Evolutionary conservation across 1,140 invertebrate species (phyloP).

Genomic region (Drosophila funebris): DNA sequence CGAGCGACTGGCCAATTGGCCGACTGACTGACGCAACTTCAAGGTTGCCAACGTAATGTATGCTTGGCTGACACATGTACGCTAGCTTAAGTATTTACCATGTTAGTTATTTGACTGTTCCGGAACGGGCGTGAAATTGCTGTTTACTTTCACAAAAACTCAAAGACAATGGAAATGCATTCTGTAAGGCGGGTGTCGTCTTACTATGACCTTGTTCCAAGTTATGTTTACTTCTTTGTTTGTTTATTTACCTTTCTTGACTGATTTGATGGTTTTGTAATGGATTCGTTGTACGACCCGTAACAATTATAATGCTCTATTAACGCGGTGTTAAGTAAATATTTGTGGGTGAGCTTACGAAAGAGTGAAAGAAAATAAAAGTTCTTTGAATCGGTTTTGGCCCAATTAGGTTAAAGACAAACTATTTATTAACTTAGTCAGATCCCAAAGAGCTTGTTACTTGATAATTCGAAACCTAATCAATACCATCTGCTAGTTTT

Average conservation of each 20-base stretch:
- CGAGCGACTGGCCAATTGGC: constrained; percentile 9
- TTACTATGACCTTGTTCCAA: constrained; percentile 53
- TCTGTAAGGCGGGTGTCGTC: constrained; percentile 34
- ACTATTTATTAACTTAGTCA: too few species aligned
- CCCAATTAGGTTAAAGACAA: too few species aligned
- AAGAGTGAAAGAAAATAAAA: background rate
- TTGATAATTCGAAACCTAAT: too few species aligned
- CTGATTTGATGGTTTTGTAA: constrained; percentile 23
- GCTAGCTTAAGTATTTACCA: constrained; percentile 16
- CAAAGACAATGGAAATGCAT: constrained; percentile 67
- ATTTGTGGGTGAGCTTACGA: background rate
- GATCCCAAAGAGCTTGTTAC: too few species aligned
- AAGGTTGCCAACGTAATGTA: constrained; percentile 55
- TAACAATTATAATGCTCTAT: constrained; percentile 18
- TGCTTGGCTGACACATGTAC: constrained; percentile 3
- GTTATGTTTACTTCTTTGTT: constrained; percentile 19
- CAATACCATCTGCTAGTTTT: too few species aligned
- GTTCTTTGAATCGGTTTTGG: too few species aligned
- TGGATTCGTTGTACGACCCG: background rate
- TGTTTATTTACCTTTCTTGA: constrained; percentile 22
- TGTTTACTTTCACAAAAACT: constrained; percentile 62
- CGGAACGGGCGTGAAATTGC: constrained; percentile 60
- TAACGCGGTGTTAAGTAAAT: background rate
- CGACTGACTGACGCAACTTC: constrained; percentile 49
- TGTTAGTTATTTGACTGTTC: constrained; percentile 46